phyloP scores from a whole-genome alignment of 2,888 invertebrate species.

The Periphyllus acericola region DNA sequence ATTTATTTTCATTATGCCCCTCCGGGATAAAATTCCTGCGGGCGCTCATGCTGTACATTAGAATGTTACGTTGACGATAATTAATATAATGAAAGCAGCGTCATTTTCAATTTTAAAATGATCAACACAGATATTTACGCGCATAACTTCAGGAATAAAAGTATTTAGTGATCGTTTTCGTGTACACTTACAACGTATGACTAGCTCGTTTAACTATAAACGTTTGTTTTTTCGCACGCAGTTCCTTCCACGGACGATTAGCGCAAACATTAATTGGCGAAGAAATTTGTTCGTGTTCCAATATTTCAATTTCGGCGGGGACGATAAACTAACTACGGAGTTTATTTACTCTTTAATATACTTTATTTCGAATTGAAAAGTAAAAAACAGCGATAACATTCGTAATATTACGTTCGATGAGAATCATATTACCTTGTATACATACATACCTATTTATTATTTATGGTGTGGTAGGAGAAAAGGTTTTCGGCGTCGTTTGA shows the following conservation, averaged over 20 bases:
- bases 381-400: neutral
- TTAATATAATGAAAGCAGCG: neutral
- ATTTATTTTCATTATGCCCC: too few species aligned
- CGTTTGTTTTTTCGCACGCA: neutral
- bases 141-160: neutral
- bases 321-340: neutral
- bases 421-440: neutral
- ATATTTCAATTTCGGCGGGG: neutral
- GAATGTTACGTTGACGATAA: neutral
- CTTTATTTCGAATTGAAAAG: neutral
- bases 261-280: neutral
- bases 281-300: neutral
- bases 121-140: neutral
- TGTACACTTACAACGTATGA: neutral
- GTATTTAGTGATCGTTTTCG: neutral
- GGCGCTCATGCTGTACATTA: too few species aligned
- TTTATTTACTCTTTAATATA: neutral
- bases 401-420: neutral
- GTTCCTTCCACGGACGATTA: neutral
- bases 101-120: neutral
- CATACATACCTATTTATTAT: too few species aligned
- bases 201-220: too few species aligned
- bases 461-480: neutral
- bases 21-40: too few species aligned
- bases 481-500: constrained; percentile 52